Conservation (phyloP, 1,140 invertebrate genomes). For the Piezodorus guildinii region DNA sequence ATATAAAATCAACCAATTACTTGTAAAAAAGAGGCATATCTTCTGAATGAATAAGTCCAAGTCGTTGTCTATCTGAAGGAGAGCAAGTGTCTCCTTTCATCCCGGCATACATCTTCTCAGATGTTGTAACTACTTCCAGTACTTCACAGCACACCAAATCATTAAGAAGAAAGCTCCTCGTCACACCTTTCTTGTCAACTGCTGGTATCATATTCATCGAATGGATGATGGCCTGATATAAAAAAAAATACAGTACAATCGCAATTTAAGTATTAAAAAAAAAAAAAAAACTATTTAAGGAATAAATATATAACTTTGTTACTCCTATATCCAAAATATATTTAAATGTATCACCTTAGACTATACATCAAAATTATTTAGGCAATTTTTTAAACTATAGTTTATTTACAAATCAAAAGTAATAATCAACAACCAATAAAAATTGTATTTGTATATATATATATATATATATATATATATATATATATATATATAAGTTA, state of each 20-base stretch:
- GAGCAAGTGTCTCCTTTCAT: slow-evolving; percentile 56
- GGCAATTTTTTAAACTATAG: too few relatives aligned
- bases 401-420: too few relatives aligned
- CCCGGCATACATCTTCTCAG: slow-evolving; percentile 74
- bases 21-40: slow-evolving; percentile 78
- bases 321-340: too few relatives aligned
- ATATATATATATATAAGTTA: too few relatives aligned
- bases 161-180: slow-evolving; percentile 64
- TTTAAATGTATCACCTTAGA: too few relatives aligned
- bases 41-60: slow-evolving; percentile 71
- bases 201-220: slow-evolving; percentile 57
- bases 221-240: slow-evolving; percentile 51
- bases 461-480: too few relatives aligned
- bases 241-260: slow-evolving; percentile 25
- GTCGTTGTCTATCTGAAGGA: slow-evolving; percentile 32
- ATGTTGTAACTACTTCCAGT: slow-evolving; percentile 70
- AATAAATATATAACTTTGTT: too few relatives aligned
- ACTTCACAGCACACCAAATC: slow-evolving; percentile 80
- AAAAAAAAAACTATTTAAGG: too few relatives aligned
- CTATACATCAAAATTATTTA: too few relatives aligned
- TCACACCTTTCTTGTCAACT: slow-evolving; percentile 68
- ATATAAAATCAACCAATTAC: slow-evolving; percentile 44
- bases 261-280: too few relatives aligned
- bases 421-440: too few relatives aligned
- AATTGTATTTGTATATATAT: too few relatives aligned